Evolutionary conservation across 1,140 invertebrate genomes (phyloP), one percentile per base, ranked within the genome.

Genomic region (Procambarus virginalis): DNA sequence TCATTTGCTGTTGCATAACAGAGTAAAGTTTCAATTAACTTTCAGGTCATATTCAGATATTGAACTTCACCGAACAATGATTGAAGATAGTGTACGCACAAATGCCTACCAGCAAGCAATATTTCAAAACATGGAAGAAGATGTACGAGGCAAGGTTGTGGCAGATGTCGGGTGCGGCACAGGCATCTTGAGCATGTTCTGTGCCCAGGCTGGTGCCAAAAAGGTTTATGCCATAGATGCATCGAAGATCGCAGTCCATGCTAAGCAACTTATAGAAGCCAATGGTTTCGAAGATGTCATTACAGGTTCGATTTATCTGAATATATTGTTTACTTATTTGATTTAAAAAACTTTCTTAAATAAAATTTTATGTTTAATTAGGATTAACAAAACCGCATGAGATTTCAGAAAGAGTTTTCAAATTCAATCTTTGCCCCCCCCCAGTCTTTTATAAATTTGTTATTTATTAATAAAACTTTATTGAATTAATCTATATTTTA

Each of bases 141-240:
- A 87, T 51, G 86, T 92, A 45, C 60, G 80, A 14, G 77, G 93
- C 92, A 98, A 98, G 94, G 94, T 96, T 9, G 97, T 99, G 68
- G 94, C 99, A 92, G 99, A 99, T 95, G 97, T 99, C 83, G 99
- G 99, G 10, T 99, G 98, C 94, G 99, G 99, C 2, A 99, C 99
- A 60, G 98, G 96, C 34, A 99, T 99, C 93, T 95, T 99, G 12
- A 99, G 98, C 22, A 96, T 99, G 95, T 99, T 99, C 95, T 98
- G 97, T 93, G 98, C 98, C 46, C 96, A 98, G 94, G 98, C 98
- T 85, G 99, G 98, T 55, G 98, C 98, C 70, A 95, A 96, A 75
- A 97, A 97, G 95, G 98, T 99, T 9, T 98, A 98, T 93, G 99
- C 97, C 77, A 96, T 99, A 58, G 97, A 99, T 95, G 97, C 97